These are phyloP conservation scores for Watsonalla cultraria DNA, from an alignment of 2,888 invertebrate species.

Conservation along the genomic window DNA sequence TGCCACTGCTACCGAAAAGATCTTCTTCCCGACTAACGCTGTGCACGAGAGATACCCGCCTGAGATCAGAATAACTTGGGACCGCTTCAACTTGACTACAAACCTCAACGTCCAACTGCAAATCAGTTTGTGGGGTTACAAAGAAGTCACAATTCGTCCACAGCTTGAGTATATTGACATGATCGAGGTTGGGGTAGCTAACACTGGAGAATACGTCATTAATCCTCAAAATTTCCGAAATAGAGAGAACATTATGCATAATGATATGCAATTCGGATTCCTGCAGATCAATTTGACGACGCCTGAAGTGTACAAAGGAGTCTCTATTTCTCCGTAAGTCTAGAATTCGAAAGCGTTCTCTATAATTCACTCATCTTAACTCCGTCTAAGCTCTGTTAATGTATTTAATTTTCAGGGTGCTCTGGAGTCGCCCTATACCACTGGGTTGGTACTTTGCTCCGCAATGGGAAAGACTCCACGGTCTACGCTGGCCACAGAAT, in stretches of 20 bases:
- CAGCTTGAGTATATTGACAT: constrained; percentile 89
- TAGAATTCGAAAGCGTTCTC: no score
- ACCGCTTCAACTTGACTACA: constrained; percentile 89
- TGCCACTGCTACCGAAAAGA: constrained; percentile 90
- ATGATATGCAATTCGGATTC: constrained; percentile 91
- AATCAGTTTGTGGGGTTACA: constrained; percentile 93
- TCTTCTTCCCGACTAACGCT: constrained; percentile 86
- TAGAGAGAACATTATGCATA: constrained; percentile 82
- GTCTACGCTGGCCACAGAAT: constrained; percentile 88
- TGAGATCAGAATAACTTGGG: constrained; percentile 90
- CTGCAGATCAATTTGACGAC: constrained; percentile 92
- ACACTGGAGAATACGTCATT: constrained; percentile 86
- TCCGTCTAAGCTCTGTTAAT: not conserved
- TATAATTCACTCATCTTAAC: not conserved
- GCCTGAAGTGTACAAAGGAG: constrained; percentile 81
- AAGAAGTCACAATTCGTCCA: constrained; percentile 89
- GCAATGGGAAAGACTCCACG: constrained; percentile 91
- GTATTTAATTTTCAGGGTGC: constrained; percentile 59
- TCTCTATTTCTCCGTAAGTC: constrained; percentile 86
- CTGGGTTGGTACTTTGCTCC: constrained; percentile 94
- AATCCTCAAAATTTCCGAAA: constrained; percentile 85
- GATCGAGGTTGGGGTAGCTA: constrained; percentile 81
- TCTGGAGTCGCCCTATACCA: constrained; percentile 96
- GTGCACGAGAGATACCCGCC: constrained; percentile 86
- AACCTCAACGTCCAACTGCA: constrained; percentile 87